Evolutionary conservation across 2,113 vertebrate genomes (phyloP).

Genomic region (Zosterops pallidus): DNA sequence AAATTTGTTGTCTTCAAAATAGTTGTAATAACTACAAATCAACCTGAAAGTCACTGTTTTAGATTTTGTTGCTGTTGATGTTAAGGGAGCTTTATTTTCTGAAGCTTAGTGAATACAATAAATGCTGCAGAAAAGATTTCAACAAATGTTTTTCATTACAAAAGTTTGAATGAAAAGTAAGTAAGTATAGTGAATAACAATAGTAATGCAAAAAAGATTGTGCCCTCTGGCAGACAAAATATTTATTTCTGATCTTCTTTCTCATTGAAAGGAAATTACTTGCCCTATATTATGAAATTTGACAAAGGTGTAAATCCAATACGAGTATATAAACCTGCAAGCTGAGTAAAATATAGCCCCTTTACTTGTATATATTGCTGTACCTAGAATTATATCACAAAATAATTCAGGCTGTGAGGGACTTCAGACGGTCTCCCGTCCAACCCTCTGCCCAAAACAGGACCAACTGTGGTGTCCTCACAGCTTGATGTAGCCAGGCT

Average conservation of each 20-base stretch:
- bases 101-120: not conserved
- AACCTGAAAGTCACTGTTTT: not conserved
- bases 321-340: not conserved
- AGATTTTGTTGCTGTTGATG: not conserved
- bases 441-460: not conserved
- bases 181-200: not conserved
- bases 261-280: not conserved
- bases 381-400: not conserved
- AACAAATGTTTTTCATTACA: slow-evolving; percentile 18
- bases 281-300: not conserved
- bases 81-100: not conserved
- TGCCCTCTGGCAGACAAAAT: not conserved
- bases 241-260: not conserved
- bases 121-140: slow-evolving; percentile 13
- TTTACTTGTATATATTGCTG: not conserved
- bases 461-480: not conserved
- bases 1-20: slow-evolving; percentile 39
- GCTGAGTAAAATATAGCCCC: not conserved
- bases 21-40: not conserved
- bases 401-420: not conserved
- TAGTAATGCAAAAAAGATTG: not conserved
- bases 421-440: not conserved
- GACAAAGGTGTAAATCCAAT: not conserved
- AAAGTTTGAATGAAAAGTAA: slow-evolving; percentile 7
- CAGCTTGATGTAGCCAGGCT: not conserved